Evolutionary conservation across 2,113 vertebrate genomes (phyloP), one percentile per base, ranked within the genome.

Genomic region (Coptodon bakossiorum): DNA sequence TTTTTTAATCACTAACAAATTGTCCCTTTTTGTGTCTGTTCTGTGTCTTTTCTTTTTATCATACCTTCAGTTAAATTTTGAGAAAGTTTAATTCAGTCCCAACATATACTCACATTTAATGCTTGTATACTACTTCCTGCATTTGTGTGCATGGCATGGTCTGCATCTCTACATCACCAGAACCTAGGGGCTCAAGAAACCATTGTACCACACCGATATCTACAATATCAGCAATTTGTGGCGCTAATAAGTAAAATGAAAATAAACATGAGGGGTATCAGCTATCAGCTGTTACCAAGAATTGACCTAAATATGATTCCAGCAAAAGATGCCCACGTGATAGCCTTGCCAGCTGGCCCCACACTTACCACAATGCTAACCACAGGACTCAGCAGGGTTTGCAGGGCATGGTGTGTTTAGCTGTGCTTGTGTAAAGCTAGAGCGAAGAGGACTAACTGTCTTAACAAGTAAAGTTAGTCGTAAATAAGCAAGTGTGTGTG

Each of bases 341-440:
- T 19, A 13, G 50, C 6, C 34, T 19, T 31, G 56, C 24, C 79
- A 91, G 84, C 84, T 87, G 82, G 52, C 45, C 48, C 13, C 9
- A 79, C 12, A 76, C 22, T 27, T 45, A 48, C 34, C 36, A 81
- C 59, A 88, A 22, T 3, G 6, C 10, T 78, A 14, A 90, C 85
- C 83, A 59, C 87, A 86, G 48, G 66, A 40, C 81, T 83, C 40
- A 40, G 86, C 81, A 29, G n/a, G 45, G 88, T 86, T 76, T 79
- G 83, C 73, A 54, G 40, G 14, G 57, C 79, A 52, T 9, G 7
- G 2, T 50, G 11, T 34, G 14, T 54, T 22, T 29, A 3, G 29
- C 2, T 68, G 43, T 80, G 24, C 43, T 40, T 6, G 31, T 6
- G 45, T 5, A 31, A 27, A 27, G 45, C 34, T 71, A 14, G 13